phyloP scores from a whole-genome alignment of 1,140 invertebrate species.

The Nebria ingens region DNA sequence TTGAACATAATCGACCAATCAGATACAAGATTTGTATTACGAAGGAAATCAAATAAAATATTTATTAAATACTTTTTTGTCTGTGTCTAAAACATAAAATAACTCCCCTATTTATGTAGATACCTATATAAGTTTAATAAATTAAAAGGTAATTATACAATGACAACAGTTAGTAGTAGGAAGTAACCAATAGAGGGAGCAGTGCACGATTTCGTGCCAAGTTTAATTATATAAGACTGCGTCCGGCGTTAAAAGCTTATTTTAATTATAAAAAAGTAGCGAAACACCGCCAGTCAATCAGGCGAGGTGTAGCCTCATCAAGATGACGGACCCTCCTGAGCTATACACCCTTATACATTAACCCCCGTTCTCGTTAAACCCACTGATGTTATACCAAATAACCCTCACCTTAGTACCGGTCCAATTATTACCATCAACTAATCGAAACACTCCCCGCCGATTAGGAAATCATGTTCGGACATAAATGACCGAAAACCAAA shows the following conservation, averaged over 20 bases:
- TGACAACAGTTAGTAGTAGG: too few species aligned
- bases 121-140: too few species aligned
- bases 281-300: constrained; percentile 4
- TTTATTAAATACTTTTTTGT: too few species aligned
- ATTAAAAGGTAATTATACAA: too few species aligned
- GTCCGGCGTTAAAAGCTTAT: background rate
- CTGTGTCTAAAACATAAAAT: too few species aligned
- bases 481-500: too few species aligned
- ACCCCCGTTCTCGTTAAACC: background rate
- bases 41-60: too few species aligned
- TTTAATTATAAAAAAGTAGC: constrained; percentile 5
- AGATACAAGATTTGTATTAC: too few species aligned
- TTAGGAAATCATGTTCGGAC: background rate
- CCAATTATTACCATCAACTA: constrained; percentile 8
- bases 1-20: too few species aligned
- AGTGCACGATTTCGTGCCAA: background rate
- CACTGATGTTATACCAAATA: background rate
- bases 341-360: background rate
- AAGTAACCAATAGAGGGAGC: background rate
- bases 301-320: background rate
- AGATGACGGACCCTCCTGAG: background rate
- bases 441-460: constrained; percentile 3
- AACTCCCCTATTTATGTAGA: too few species aligned
- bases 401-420: background rate
- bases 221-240: background rate